A percentile compares a stretch with the other conserved stretches of the same genome.
phyloP scores from a whole-genome alignment of 2,888 invertebrate genomes.

The Ptychoptera contaminata region DNA sequence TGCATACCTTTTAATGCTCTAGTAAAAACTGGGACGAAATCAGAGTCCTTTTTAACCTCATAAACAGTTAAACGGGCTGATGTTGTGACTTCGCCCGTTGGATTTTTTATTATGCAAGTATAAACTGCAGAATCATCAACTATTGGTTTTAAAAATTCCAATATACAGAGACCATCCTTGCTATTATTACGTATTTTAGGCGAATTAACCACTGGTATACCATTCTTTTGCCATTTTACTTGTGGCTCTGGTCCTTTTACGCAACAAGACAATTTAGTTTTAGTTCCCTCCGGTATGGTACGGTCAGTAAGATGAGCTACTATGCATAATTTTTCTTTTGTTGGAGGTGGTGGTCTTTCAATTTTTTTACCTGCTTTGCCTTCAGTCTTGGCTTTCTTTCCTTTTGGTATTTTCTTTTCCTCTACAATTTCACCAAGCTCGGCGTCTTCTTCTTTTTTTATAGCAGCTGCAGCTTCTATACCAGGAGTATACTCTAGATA shows the following conservation, averaged over 20 bases:
- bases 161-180: constrained; percentile 49
- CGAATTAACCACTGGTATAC: constrained; percentile 29
- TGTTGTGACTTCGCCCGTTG: constrained; percentile 50
- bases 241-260: constrained; percentile 56
- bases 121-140: constrained; percentile 65
- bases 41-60: constrained; percentile 32
- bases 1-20: constrained; percentile 51
- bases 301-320: constrained; percentile 26
- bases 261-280: constrained; percentile 65
- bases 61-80: constrained; percentile 59
- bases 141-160: constrained; percentile 53
- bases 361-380: constrained; percentile 15
- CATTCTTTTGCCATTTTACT: constrained; percentile 62
- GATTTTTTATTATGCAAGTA: constrained; percentile 58
- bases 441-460: constrained; percentile 12
- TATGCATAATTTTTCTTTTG: constrained; percentile 21
- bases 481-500: constrained; percentile 20
- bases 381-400: constrained; percentile 15
- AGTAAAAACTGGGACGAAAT: constrained; percentile 58
- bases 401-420: constrained; percentile 14
- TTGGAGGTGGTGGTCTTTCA: constrained; percentile 1
- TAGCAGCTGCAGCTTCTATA: constrained; percentile 5
- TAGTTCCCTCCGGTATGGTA: constrained; percentile 42
- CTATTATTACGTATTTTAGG: constrained; percentile 26
- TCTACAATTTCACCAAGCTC: constrained; percentile 9